A percentile compares a stretch with the other conserved stretches of the same genome.
These are phyloP conservation scores for Falco berigora DNA, from an alignment of 2,797 vertebrate species.

Conservation along the genomic window DNA sequence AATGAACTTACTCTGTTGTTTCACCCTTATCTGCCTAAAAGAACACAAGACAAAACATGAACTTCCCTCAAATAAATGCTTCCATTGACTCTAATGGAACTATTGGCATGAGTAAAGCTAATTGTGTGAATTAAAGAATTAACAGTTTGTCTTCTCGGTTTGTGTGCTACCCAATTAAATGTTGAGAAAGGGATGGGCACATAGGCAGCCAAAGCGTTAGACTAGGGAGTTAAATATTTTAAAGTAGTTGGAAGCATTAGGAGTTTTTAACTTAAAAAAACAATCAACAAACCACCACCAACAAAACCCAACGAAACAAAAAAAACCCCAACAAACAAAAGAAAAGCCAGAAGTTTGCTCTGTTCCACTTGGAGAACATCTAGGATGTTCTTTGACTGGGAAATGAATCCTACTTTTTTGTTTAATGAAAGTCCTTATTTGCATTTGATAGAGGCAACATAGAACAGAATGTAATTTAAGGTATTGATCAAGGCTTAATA, in stretches of 20 bases:
- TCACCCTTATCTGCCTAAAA: not conserved
- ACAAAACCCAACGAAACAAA: not conserved
- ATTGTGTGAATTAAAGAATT: not conserved
- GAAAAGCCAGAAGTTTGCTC: not conserved
- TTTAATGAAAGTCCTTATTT: not conserved
- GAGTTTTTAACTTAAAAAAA: not conserved
- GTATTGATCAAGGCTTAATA: not conserved
- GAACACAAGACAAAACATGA: not conserved
- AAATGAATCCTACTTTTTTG: not conserved
- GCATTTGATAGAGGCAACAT: not conserved
- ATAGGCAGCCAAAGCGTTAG: not conserved
- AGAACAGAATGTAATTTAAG: not conserved
- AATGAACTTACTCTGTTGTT: not conserved
- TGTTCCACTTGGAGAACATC: not conserved
- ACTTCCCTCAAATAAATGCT: not conserved
- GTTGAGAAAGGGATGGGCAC: not conserved
- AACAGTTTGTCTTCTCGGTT: not conserved
- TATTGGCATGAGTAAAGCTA: not conserved
- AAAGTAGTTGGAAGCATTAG: not conserved
- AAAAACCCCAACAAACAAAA: not conserved
- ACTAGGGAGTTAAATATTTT: not conserved
- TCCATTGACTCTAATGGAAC: not conserved
- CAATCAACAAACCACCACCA: not conserved
- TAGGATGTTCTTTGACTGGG: not conserved
- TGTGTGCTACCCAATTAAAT: not conserved